Conservation (phyloP, 1,140 invertebrate genomes). For the Piezodorus guildinii region DNA sequence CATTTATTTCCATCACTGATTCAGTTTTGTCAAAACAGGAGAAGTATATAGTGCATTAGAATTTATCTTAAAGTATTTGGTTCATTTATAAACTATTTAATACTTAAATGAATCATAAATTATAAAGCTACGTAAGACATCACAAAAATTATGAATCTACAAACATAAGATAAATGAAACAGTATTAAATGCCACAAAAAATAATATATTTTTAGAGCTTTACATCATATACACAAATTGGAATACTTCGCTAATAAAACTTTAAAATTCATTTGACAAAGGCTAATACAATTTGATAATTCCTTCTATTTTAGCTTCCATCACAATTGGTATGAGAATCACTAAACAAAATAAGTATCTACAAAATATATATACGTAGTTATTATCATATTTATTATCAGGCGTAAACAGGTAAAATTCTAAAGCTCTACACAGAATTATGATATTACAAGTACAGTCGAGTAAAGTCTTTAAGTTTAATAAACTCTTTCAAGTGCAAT, state of each 20-base stretch:
- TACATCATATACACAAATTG: conserved; percentile 6
- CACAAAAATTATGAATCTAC: too few relatives aligned
- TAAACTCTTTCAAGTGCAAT: neutral
- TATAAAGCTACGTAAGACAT: too few relatives aligned
- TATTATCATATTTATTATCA: conserved; percentile 8
- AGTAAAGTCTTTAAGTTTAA: neutral
- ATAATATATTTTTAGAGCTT: conserved; percentile 2
- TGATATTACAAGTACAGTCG: neutral
- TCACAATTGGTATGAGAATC: neutral
- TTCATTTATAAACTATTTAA: too few relatives aligned
- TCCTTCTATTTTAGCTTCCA: neutral
- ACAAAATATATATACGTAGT: conserved; percentile 7
- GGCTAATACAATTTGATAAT: neutral
- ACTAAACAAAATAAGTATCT: conserved; percentile 1
- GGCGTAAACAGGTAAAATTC: neutral
- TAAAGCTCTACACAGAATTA: neutral
- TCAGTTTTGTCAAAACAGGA: too few relatives aligned
- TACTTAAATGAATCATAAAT: too few relatives aligned
- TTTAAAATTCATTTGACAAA: neutral
- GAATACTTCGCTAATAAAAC: neutral
- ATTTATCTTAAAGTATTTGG: too few relatives aligned
- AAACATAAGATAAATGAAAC: too few relatives aligned
- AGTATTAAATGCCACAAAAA: neutral
- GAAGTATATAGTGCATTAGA: too few relatives aligned
- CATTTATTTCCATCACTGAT: too few relatives aligned